A percentile compares a stretch with the other conserved stretches of the same genome.
These are phyloP conservation scores for Zaprionus inermis DNA, from an alignment of 1,140 invertebrate genomes.

Conservation along the genomic window DNA sequence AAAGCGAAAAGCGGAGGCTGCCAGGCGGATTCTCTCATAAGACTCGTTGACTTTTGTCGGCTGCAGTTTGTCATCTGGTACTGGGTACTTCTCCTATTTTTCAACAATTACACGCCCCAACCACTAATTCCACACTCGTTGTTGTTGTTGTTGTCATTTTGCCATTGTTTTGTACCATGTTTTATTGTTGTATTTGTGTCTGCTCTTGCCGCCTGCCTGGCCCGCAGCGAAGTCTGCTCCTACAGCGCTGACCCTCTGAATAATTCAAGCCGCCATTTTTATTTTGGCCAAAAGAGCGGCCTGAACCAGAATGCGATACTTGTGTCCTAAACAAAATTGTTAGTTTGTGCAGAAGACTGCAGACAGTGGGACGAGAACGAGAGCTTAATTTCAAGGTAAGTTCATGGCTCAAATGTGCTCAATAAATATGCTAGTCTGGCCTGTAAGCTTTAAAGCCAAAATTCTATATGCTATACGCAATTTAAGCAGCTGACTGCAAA, in stretches of 20 bases:
- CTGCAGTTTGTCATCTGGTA: slow-evolving; percentile 76
- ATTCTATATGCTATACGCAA: too few species aligned
- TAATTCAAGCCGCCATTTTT: slow-evolving; percentile 64
- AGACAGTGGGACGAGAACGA: slow-evolving; percentile 7
- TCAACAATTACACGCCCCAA: slow-evolving; percentile 68
- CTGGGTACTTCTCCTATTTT: slow-evolving; percentile 65
- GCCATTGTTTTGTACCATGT: slow-evolving; percentile 20
- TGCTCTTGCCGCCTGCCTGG: neutral
- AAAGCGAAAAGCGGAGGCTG: neutral
- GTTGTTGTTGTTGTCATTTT: slow-evolving; percentile 29
- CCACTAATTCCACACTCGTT: slow-evolving; percentile 57
- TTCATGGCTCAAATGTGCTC: too few species aligned
- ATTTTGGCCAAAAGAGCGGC: slow-evolving; percentile 66
- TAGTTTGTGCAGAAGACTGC: slow-evolving; percentile 41
- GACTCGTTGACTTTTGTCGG: slow-evolving; percentile 68
- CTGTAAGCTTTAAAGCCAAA: too few species aligned
- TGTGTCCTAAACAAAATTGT: slow-evolving; percentile 49
- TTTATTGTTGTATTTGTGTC: slow-evolving; percentile 27
- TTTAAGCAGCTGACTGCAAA: too few species aligned
- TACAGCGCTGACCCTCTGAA: slow-evolving; percentile 60
- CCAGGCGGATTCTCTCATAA: slow-evolving; percentile 21
- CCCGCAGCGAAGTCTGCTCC: slow-evolving; percentile 45
- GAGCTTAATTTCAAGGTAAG: neutral
- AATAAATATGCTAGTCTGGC: neutral
- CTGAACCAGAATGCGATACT: slow-evolving; percentile 40